Conservation (phyloP, 2,113 vertebrate genomes). For the Peromyscus maniculatus region DNA sequence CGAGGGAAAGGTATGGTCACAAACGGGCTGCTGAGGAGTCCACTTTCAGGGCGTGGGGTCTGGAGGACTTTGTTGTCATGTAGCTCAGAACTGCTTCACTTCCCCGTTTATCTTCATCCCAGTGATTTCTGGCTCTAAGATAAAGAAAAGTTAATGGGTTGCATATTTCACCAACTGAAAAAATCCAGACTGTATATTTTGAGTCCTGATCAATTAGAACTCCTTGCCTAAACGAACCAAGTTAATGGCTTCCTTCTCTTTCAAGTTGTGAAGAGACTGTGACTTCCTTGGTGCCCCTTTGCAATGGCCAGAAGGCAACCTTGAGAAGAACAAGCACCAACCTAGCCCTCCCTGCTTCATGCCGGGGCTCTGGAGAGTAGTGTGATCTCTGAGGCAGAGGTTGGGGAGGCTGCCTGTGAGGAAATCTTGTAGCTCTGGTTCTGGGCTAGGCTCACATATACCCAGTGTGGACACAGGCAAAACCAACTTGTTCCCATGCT, state of each 20-base stretch:
- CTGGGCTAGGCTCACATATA: rapidly evolving
- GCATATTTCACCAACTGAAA: conserved; percentile 58
- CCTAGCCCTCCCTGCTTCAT: background rate
- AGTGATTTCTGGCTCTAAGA: conserved; percentile 51
- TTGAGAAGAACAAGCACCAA: background rate
- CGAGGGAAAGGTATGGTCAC: rapidly evolving
- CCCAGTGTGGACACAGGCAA: rapidly evolving
- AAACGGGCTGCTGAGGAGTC: rapidly evolving
- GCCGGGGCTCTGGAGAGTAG: background rate
- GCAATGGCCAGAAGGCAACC: background rate
- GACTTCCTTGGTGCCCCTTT: background rate
- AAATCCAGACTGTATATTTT: conserved; percentile 63
- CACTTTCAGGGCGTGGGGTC: rapidly evolving
- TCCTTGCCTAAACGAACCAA: conserved; percentile 17
- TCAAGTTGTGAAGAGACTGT: conserved; percentile 19
- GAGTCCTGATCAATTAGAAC: conserved; percentile 43
- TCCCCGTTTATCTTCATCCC: conserved; percentile 6
- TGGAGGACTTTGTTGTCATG: no score
- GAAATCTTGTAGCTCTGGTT: rapidly evolving
- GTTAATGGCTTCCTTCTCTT: conserved; percentile 63
- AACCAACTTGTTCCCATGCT: background rate
- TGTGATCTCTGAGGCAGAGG: rapidly evolving
- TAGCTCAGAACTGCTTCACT: background rate
- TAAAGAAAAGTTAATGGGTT: conserved; percentile 63
- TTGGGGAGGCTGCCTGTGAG: background rate